Evolutionary conservation across 2,797 vertebrate species (phyloP).

Genomic region (Rallus crepitans): DNA sequence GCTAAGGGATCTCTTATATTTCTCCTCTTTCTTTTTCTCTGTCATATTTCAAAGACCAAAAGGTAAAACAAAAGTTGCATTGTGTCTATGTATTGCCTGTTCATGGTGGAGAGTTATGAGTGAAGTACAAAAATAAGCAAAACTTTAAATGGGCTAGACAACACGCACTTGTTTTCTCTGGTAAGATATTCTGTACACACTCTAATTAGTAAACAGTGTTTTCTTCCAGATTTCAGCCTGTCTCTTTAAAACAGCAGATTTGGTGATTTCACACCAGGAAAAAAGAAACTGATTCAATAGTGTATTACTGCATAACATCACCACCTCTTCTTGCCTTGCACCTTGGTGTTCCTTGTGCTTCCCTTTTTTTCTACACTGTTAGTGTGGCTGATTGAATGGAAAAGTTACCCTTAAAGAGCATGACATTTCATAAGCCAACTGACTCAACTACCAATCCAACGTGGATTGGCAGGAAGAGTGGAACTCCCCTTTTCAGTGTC

Average conservation of each 20-base stretch:
- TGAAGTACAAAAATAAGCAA: background rate
- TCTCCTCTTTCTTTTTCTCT: background rate
- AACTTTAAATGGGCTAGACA: background rate
- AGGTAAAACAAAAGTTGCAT: background rate
- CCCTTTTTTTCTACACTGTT: accelerated
- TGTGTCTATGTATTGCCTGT: background rate
- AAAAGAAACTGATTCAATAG: background rate
- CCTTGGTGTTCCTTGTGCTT: background rate
- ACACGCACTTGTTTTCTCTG: background rate
- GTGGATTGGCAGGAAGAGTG: background rate
- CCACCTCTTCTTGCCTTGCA: background rate
- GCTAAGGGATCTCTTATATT: background rate
- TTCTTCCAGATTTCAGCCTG: background rate
- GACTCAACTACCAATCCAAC: background rate
- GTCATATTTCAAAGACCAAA: background rate
- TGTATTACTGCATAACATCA: background rate
- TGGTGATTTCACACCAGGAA: background rate
- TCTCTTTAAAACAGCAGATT: background rate
- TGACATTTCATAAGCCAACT: background rate
- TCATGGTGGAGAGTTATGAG: background rate
- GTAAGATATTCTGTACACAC: accelerated
- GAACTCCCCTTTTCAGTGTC: background rate
- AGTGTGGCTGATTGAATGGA: background rate
- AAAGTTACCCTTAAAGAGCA: background rate
- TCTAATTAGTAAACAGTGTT: background rate